Evolutionary conservation across 2,888 invertebrate species (phyloP).

Genomic region (Galerucella nymphaeae): DNA sequence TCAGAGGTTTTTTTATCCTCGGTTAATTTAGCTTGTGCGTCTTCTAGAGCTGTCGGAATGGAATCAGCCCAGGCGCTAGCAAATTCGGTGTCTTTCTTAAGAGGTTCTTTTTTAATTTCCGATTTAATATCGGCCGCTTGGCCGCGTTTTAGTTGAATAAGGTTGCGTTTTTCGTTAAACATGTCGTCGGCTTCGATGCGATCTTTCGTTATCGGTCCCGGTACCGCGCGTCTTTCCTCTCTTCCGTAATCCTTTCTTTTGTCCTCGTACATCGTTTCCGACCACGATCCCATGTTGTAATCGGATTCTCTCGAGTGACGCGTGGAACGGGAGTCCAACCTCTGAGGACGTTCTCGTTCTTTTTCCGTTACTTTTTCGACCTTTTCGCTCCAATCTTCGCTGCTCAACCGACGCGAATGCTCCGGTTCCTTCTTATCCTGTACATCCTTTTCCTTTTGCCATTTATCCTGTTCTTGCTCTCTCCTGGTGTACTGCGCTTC

Average conservation of each 20-base stretch:
- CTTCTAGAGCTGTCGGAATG: conserved; percentile 39
- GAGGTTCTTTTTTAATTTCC: conserved; percentile 36
- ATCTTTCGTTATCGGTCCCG: conserved; percentile 72
- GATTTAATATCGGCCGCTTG: conserved; percentile 58
- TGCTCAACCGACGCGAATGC: conserved; percentile 23
- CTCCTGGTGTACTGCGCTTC: conserved; percentile 54
- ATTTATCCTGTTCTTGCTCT: conserved; percentile 49
- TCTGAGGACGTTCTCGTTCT: conserved; percentile 66
- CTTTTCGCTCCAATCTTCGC: conserved; percentile 57
- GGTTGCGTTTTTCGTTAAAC: conserved; percentile 65
- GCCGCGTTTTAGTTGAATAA: conserved; percentile 68
- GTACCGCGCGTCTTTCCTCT: conserved; percentile 65
- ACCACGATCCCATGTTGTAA: conserved; percentile 64
- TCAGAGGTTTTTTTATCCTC: conserved; percentile 33
- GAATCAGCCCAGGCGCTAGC: conserved; percentile 49
- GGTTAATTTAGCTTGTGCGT: conserved; percentile 28
- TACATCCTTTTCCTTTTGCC: conserved; percentile 42
- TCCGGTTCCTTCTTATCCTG: conserved; percentile 43
- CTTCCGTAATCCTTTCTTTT: conserved; percentile 57
- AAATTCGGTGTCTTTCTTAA: conserved; percentile 34
- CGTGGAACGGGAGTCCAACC: conserved; percentile 70
- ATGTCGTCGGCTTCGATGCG: conserved; percentile 71
- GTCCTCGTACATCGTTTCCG: conserved; percentile 63
- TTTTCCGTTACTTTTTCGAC: conserved; percentile 55
- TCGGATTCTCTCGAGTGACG: conserved; percentile 68